Conservation (phyloP, 92 coral and sea anemone genomes). For the Phymanthus crucifer region DNA sequence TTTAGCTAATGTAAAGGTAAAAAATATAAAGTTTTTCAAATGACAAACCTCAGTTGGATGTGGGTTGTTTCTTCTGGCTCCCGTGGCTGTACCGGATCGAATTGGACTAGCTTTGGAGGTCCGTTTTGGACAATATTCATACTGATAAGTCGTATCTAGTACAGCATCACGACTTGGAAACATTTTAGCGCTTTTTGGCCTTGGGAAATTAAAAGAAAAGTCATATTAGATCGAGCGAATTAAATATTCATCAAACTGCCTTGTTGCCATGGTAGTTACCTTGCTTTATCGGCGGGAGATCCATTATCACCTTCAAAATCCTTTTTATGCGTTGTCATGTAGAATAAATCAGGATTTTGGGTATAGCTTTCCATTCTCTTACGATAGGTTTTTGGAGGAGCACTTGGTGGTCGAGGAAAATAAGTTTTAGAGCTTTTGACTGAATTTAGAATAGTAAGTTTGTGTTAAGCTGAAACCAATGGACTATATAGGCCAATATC, state of each 20-base stretch:
- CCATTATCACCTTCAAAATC: conserved; percentile 78
- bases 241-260: conserved; percentile 8
- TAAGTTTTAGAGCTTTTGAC: conserved; percentile 47
- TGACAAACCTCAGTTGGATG: conserved; percentile 89
- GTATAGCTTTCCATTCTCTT: conserved; percentile 57
- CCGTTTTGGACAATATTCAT: conserved; percentile 65
- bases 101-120: conserved; percentile 30
- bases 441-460: conserved; percentile 14
- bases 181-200: conserved; percentile 79
- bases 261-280: conserved; percentile 48
- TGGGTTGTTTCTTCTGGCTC: conserved; percentile 85
- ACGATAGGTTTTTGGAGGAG: conserved; percentile 30
- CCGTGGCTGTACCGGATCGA: conserved; percentile 78
- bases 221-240: neutral
- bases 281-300: conserved; percentile 71
- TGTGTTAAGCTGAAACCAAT: no score
- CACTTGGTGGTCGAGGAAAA: conserved; percentile 55
- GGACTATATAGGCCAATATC: neutral
- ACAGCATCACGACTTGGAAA: conserved; percentile 71
- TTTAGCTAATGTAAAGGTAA: no score
- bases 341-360: conserved; percentile 70
- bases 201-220: conserved; percentile 32
- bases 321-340: conserved; percentile 72
- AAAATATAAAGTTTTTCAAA: neutral
- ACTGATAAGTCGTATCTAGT: conserved; percentile 62